Evolutionary conservation across 2,113 vertebrate genomes (phyloP), one percentile per base, ranked within the genome.

Genomic region (Athene noctua): DNA sequence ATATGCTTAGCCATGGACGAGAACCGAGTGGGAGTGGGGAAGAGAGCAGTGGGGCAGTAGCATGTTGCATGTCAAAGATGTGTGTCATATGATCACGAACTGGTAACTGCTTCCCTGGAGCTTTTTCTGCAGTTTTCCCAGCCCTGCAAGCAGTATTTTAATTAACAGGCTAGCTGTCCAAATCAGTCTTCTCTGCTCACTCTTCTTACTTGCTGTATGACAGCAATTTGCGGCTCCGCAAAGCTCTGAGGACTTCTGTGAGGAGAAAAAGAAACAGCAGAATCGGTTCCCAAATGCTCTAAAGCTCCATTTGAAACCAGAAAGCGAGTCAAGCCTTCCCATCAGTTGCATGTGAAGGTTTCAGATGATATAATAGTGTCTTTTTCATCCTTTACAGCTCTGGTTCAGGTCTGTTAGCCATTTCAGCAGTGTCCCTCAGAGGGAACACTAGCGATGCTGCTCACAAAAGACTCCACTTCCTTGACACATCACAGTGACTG

Each of bases 391-490:
- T 71, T 58, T 58, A 8, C 46, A 70, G 32, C 73, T 77, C 78
- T 88, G 66, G 32, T 58, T 68, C 62, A 51, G 66, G 74, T 91
- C 94, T 95, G 91, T 94, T 92, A 89, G 94, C 87, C 81, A 77
- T 97, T 96, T 96, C 13, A 3, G 47, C 89, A 52, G 52, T 47
- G 89, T 68, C 66, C 51, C 84, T 96, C 89, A 54, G 80, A 91
- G 66, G 63, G 74, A 95, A 27, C 14, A 0, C 42, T 74, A 46
- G 58, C 3, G 0, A 52, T 86, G 54, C 79, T 92, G 38, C 74
- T 95, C 92, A 70, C 83, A 90, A 54, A 94, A 96, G 66, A n/a
- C 84, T 89, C 78, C 58, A 73, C 94, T 97, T 97, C 91, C 95
- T 95, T 96, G 95, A 97, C 51, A 88, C 89, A 95, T 81, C 59